Evolutionary conservation across 2,797 vertebrate species (phyloP), one percentile per base, ranked within the genome.

Genomic region (Phrynocephalus vlangalii): DNA sequence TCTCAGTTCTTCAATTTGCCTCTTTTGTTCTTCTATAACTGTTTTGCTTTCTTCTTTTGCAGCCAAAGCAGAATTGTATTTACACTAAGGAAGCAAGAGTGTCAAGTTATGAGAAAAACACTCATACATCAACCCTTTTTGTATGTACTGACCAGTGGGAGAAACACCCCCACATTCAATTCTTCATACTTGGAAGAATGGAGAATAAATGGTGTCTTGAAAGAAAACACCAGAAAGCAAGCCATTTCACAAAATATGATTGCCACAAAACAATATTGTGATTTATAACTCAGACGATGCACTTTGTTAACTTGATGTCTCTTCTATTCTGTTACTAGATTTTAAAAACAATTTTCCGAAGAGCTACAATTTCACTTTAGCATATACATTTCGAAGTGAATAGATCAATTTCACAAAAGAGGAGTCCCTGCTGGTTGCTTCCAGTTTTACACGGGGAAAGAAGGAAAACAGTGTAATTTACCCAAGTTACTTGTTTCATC

Each of bases 1-100:
- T 91, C 94, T 97, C 78, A 99, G 93, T 26, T 97, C 97, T 93
- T 97, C 95, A 83, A 98, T 96, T 88, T 98, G 97, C 72, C 83
- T 93, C 90, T 98, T 95, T 91, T 98, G 96, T 85, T 94, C 94
- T 72, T 94, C 93, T 87, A 97, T 95, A 84, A 96, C 91, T 24
- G 87, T 91, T 70, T 88, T 97, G 90, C 94, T 95, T 91, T 97
- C 95, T 50, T 99, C 98, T 91, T 96, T 97, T 91, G 97, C 97
- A 72, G 92, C 89, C 92, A 98, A 96, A 88, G 96, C 95, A 78
- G 93, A 86, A 73, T 94, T 96, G 90, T 98, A 98, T 93, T 98
- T 99, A 80, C 83, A 93, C 99, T 99, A 87, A 0, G 0, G 83
- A 92, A 90, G 88, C 0, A 6, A 92, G 85, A 88, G 56, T 81